Evolutionary conservation across 2,888 invertebrate genomes (phyloP).

Genomic region (Dynastes grantii): DNA sequence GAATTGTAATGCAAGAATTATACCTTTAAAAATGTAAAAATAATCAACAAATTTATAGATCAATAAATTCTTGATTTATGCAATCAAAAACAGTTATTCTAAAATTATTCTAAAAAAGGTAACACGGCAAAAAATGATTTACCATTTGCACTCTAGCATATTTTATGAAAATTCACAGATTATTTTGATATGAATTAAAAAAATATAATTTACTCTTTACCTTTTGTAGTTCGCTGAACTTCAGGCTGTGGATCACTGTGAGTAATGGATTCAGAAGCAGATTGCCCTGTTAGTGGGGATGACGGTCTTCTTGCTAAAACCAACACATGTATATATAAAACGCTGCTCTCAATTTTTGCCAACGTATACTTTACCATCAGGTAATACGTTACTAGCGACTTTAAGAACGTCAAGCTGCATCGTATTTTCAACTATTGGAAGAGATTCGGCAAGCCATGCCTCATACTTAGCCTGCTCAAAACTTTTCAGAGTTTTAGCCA

Average conservation of each 20-base stretch:
- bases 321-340: too few species aligned
- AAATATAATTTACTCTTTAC: constrained; percentile 31
- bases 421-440: constrained; percentile 77
- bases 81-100: too few species aligned
- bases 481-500: constrained; percentile 82
- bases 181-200: too few species aligned
- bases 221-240: constrained; percentile 53
- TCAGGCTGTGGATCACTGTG: constrained; percentile 46
- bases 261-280: constrained; percentile 6
- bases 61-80: too few species aligned
- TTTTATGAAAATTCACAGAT: too few species aligned
- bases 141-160: too few species aligned
- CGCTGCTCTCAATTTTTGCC: not conserved
- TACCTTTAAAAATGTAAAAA: too few species aligned
- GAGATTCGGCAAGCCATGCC: constrained; percentile 80
- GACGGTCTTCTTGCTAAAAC: constrained; percentile 11
- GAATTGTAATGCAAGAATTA: too few species aligned
- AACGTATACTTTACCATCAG: constrained; percentile 51
- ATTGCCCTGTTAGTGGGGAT: constrained; percentile 10
- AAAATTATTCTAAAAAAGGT: too few species aligned
- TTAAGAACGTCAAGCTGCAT: constrained; percentile 81
- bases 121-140: too few species aligned
- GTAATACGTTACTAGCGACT: constrained; percentile 64
- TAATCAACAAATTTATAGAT: too few species aligned
- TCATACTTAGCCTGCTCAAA: constrained; percentile 84